These are phyloP conservation scores for Uromys caudimaculatus DNA, from an alignment of 2,797 vertebrate genomes.

Conservation along the genomic window DNA sequence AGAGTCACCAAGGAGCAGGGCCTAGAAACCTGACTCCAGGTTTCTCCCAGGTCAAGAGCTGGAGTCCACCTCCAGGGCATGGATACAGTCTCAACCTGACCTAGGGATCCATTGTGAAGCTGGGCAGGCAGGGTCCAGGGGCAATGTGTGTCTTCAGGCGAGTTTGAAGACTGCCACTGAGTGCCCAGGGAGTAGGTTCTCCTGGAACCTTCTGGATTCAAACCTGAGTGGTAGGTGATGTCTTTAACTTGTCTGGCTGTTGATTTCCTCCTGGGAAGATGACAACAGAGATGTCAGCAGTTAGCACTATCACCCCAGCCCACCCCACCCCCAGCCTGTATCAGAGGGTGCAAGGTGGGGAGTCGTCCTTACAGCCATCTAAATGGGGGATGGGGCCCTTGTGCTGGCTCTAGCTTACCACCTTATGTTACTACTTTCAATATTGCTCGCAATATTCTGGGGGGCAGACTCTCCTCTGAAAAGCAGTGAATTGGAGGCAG, in stretches of 20 bases:
- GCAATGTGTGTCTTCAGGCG: background rate
- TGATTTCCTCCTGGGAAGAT: background rate
- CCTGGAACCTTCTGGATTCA: background rate
- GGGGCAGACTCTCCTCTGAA: background rate
- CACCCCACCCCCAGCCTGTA: background rate
- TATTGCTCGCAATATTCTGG: background rate
- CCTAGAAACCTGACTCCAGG: conserved; percentile 19
- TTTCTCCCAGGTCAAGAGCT: background rate
- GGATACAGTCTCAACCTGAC: background rate
- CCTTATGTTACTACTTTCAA: background rate
- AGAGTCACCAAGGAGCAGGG: background rate
- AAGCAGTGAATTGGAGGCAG: background rate
- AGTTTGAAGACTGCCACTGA: background rate
- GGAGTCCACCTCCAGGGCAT: background rate
- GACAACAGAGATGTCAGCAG: background rate
- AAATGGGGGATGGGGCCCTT: background rate
- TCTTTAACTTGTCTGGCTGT: background rate
- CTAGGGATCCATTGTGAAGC: background rate
- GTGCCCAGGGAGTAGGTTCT: conserved; percentile 4
- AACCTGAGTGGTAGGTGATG: background rate
- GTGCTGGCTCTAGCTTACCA: background rate
- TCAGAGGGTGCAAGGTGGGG: background rate
- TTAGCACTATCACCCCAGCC: background rate
- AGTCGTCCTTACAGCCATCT: background rate
- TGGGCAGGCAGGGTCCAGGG: background rate